These are phyloP conservation scores for Portevinia maculata DNA, from an alignment of 2,888 invertebrate genomes.

Conservation along the genomic window DNA sequence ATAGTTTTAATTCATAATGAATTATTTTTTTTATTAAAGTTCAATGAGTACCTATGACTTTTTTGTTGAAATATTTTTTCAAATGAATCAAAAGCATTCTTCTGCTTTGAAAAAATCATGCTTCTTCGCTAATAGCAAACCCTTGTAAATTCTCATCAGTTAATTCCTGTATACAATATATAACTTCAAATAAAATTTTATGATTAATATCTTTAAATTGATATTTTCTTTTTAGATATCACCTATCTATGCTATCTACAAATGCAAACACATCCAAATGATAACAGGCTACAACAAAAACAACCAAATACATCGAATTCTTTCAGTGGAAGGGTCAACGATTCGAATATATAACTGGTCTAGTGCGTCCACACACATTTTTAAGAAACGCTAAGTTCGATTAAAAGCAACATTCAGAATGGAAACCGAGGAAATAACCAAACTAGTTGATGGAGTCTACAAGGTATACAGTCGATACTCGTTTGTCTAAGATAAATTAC, in stretches of 20 bases:
- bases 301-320: slow-evolving; percentile 20
- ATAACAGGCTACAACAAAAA: slow-evolving; percentile 24
- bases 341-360: slow-evolving; percentile 40
- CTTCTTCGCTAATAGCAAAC: slow-evolving; percentile 14
- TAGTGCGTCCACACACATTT: slow-evolving; percentile 2
- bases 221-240: slow-evolving; percentile 38
- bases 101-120: too few relatives aligned
- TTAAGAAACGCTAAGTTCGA: slow-evolving; percentile 10
- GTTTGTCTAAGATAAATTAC: neutral
- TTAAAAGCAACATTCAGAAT: slow-evolving; percentile 75
- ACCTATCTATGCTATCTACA: slow-evolving; percentile 16
- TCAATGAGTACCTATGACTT: too few relatives aligned
- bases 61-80: too few relatives aligned
- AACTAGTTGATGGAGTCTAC: slow-evolving; percentile 95
- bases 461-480: slow-evolving; percentile 85
- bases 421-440: slow-evolving; percentile 95
- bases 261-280: slow-evolving; percentile 30
- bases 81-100: too few relatives aligned
- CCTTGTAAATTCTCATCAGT: neutral
- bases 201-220: slow-evolving; percentile 1
- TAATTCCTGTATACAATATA: neutral
- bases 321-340: slow-evolving; percentile 43
- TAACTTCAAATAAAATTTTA: neutral
- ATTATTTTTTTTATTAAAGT: too few relatives aligned
- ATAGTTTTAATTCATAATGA: too few relatives aligned